Percentiles rank a stretch among this genome's conserved stretches.
Conservation (phyloP, 2,888 invertebrate genomes). For the Aquatica leii region DNA sequence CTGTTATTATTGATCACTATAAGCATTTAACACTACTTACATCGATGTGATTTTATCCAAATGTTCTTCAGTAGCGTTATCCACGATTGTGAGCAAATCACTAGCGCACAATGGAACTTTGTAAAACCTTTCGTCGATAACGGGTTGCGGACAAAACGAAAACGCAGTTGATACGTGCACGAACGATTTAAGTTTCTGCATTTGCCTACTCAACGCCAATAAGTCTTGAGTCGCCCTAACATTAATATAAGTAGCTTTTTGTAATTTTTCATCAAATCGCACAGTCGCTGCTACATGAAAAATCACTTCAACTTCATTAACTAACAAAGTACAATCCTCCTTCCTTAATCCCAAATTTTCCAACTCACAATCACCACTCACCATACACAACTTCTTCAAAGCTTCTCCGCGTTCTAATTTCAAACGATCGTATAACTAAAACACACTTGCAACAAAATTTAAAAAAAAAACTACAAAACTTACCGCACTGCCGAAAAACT, state of each 20-base stretch:
- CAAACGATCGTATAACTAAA: slow-evolving; percentile 63
- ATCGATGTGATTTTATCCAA: slow-evolving; percentile 50
- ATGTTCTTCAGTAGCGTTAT: slow-evolving; percentile 59
- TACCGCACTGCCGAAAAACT: slow-evolving; percentile 69
- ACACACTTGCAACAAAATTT: not conserved
- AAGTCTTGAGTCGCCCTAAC: slow-evolving; percentile 72
- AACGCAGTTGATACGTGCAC: slow-evolving; percentile 73
- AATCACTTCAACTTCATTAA: slow-evolving; percentile 69
- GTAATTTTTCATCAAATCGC: slow-evolving; percentile 76
- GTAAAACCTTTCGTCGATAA: slow-evolving; percentile 67
- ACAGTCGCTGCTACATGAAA: slow-evolving; percentile 82
- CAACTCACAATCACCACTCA: slow-evolving; percentile 65
- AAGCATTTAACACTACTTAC: too few species aligned
- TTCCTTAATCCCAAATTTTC: slow-evolving; percentile 65
- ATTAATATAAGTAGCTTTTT: slow-evolving; percentile 74
- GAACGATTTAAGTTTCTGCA: slow-evolving; percentile 63
- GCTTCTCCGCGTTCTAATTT: slow-evolving; percentile 63
- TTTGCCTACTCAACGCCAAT: slow-evolving; percentile 69
- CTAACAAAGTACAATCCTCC: slow-evolving; percentile 62
- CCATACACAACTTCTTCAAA: slow-evolving; percentile 64
- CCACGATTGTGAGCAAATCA: slow-evolving; percentile 58
- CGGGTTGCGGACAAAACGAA: slow-evolving; percentile 66
- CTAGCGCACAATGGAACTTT: slow-evolving; percentile 56
- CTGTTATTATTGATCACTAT: not conserved
- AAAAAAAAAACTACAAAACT: slow-evolving; percentile 48